These are phyloP conservation scores for Drosophila persimilis DNA, from an alignment of 1,140 invertebrate species.

Conservation along the genomic window DNA sequence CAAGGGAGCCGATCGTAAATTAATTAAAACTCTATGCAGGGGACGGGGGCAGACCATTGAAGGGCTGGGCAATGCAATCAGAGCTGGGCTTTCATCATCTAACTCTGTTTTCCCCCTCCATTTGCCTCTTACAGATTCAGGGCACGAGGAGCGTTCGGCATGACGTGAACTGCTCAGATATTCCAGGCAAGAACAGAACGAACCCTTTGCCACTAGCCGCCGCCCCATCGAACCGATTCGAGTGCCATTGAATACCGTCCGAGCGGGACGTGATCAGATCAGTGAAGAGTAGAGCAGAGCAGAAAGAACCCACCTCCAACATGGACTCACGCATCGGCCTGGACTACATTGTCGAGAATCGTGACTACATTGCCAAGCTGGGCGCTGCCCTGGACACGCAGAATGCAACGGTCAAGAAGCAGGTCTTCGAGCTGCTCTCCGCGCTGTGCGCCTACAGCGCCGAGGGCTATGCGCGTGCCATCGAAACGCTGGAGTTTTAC, in stretches of 20 bases:
- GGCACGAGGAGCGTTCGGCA: conserved; percentile 59
- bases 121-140: conserved; percentile 60
- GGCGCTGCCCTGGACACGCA: conserved; percentile 94
- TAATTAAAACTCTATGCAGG: conserved; percentile 56
- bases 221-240: conserved; percentile 52
- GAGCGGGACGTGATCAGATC: conserved; percentile 36
- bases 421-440: conserved; percentile 95
- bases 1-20: conserved; percentile 61
- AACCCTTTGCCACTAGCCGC: conserved; percentile 58
- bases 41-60: conserved; percentile 37
- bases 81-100: conserved; percentile 35
- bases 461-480: conserved; percentile 92
- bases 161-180: conserved; percentile 69
- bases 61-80: conserved; percentile 56
- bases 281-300: conserved; percentile 19
- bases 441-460: conserved; percentile 95
- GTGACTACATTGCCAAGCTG: conserved; percentile 95
- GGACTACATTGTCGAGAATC: conserved; percentile 96
- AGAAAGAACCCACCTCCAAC: conserved; percentile 16
- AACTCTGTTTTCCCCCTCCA: conserved; percentile 24
- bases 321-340: conserved; percentile 95
- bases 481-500: conserved; percentile 94
- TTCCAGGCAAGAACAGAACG: conserved; percentile 54
- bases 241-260: conserved; percentile 5
- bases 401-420: conserved; percentile 94